Conservation (phyloP, 2,113 vertebrate genomes). For the Rhizomys pruinosus region DNA sequence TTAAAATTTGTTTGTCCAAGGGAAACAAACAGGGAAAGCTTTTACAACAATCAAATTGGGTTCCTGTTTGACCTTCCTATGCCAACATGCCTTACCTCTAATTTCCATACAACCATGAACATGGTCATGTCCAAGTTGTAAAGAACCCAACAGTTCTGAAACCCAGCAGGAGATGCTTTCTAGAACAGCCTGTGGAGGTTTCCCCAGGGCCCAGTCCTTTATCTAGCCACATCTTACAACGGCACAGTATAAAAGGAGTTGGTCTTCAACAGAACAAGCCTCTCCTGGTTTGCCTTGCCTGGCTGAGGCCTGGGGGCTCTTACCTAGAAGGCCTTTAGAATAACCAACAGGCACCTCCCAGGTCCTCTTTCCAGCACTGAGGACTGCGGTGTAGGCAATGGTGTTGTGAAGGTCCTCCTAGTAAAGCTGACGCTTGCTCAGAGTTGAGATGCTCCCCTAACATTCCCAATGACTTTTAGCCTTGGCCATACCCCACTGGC, state of each 20-base stretch:
- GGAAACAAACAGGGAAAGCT: neutral
- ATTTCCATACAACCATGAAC: neutral
- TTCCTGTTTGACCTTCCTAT: neutral
- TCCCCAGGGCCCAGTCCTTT: neutral
- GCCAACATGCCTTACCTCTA: neutral
- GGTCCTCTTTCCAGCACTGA: neutral
- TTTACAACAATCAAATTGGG: constrained; percentile 1
- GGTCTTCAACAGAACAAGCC: neutral
- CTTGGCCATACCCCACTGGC: neutral
- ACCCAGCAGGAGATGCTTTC: neutral
- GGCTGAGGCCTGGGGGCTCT: neutral
- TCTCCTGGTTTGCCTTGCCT: neutral
- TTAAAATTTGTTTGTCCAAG: constrained; percentile 19
- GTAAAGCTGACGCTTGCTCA: neutral
- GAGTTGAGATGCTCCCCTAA: neutral
- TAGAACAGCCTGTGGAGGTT: neutral
- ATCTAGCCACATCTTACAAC: neutral
- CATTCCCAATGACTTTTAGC: neutral
- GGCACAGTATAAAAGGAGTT: neutral
- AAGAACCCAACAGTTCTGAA: neutral
- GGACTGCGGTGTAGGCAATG: neutral
- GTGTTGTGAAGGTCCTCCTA: neutral
- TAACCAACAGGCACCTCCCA: neutral
- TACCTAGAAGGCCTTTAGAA: neutral
- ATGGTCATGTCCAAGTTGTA: neutral